Percentiles rank a stretch among this genome's conserved stretches.
phyloP scores from a whole-genome alignment of 2,888 invertebrate genomes.

The Bugulina stolonifera region DNA sequence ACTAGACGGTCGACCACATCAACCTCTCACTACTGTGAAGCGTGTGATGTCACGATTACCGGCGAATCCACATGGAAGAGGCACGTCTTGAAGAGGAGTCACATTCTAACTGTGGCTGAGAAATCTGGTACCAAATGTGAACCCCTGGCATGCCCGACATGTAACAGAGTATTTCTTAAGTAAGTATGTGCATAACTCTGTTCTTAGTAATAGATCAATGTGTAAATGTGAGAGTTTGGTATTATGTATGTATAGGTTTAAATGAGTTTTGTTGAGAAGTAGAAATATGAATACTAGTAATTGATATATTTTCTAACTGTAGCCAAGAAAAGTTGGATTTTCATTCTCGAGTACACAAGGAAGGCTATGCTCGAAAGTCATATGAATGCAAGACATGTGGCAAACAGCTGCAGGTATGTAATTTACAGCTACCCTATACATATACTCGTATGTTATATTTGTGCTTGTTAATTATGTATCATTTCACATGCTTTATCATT shows the following conservation, averaged over 20 bases:
- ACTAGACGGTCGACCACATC: neutral
- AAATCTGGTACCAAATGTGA: neutral
- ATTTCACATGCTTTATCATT: too few relatives aligned
- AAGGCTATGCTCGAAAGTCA: neutral
- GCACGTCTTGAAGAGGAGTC: neutral
- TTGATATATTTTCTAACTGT: too few relatives aligned
- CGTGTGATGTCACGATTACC: neutral
- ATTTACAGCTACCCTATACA: too few relatives aligned
- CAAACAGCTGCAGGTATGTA: constrained; percentile 1
- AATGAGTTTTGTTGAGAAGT: too few relatives aligned
- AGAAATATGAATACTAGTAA: too few relatives aligned
- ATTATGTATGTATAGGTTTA: too few relatives aligned
- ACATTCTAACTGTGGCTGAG: neutral
- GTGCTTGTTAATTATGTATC: too few relatives aligned
- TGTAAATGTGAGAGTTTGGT: too few relatives aligned
- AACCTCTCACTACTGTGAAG: neutral
- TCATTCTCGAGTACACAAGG: neutral
- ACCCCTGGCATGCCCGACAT: neutral
- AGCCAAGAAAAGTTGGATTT: neutral
- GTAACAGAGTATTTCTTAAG: neutral
- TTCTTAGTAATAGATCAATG: too few relatives aligned
- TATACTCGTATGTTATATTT: too few relatives aligned
- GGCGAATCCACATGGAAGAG: neutral
- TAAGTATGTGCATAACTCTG: too few relatives aligned
- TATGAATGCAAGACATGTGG: constrained; percentile 6